phyloP scores from a whole-genome alignment of 1,140 invertebrate genomes.

The Drosophila ficusphila region DNA sequence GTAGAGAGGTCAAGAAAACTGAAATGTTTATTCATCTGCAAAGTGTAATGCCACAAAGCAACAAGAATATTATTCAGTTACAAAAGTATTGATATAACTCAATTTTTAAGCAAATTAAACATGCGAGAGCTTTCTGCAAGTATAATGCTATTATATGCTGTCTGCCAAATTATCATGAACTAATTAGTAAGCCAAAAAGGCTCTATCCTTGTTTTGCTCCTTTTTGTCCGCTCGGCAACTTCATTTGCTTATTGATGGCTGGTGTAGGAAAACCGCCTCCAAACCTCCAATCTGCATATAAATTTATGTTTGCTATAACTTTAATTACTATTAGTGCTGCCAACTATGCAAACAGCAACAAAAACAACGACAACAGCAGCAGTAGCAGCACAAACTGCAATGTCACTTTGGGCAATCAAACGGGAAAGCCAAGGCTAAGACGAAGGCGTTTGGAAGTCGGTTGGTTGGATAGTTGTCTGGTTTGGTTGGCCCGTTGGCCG shows the following conservation, averaged over 20 bases:
- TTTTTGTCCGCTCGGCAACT: conserved; percentile 4
- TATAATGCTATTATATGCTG: not conserved
- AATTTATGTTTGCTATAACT: conserved; percentile 70
- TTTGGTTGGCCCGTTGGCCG: not conserved
- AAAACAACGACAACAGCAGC: conserved; percentile 25
- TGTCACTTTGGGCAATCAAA: conserved; percentile 77
- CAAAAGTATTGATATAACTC: not conserved
- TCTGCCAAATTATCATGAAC: conserved; percentile 5
- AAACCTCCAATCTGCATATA: conserved; percentile 52
- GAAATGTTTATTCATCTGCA: too few species aligned
- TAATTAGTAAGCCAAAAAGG: conserved; percentile 2
- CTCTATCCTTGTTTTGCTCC: not conserved
- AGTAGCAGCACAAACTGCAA: too few species aligned
- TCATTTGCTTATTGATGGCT: conserved; percentile 46
- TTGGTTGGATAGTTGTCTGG: not conserved
- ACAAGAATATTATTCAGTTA: too few species aligned
- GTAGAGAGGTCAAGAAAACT: not conserved
- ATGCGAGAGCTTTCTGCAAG: too few species aligned
- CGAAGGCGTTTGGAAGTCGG: conserved; percentile 20
- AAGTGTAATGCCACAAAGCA: too few species aligned
- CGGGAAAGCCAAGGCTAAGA: conserved; percentile 48
- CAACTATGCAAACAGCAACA: conserved; percentile 27
- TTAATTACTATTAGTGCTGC: conserved; percentile 72
- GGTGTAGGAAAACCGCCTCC: not conserved
- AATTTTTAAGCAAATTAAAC: not conserved